Evolutionary conservation across 1,140 invertebrate genomes (phyloP), one percentile per base, ranked within the genome.

Genomic region (Neodiprion fabricii): DNA sequence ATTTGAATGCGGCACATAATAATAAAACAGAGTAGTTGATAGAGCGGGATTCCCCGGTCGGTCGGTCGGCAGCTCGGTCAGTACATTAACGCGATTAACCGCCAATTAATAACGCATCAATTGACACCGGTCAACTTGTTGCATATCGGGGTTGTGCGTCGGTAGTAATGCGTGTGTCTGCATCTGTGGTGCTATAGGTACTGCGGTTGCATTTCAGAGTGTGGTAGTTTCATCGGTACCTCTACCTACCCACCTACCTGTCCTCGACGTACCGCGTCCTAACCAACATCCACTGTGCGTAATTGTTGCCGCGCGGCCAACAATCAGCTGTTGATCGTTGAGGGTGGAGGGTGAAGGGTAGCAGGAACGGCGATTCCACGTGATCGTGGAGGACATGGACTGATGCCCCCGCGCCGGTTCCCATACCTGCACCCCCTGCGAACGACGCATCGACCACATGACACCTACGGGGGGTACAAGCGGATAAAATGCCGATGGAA

Each of bases 61-160:
- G 14, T 61, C 53, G n/a, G 47, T 49, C n/a, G 70, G 70, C n/a
- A 12, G 10, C 10, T 12, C 40, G 76, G 80, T 75, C 73, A 80
- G 77, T 83, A 81, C 83, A 87, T 87, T 87, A 88, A 87, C 83
- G 82, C 84, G 85, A 88, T 88, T 88, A 87, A 88, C 86, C 83
- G 81, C 82, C 84, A 85, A 88, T 87, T 88, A 87, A 88, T 88
- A 88, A 87, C 85, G 80, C 85, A 86, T 87, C 86, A 88, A 87
- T 87, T 88, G 86, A 86, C 83, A 86, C 81, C 82, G 85, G 82
- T 84, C 85, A 86, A 87, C 85, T 87, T 87, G 85, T 87, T 87
- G 85, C 85, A 81, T 40, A 40, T 79, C 83, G 79, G 77, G 78
- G 77, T 80, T 78, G 28, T 40, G 76, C 10, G 67, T 65, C 74